Conservation (phyloP, 2,113 vertebrate species). For the Raja brachyura region DNA sequence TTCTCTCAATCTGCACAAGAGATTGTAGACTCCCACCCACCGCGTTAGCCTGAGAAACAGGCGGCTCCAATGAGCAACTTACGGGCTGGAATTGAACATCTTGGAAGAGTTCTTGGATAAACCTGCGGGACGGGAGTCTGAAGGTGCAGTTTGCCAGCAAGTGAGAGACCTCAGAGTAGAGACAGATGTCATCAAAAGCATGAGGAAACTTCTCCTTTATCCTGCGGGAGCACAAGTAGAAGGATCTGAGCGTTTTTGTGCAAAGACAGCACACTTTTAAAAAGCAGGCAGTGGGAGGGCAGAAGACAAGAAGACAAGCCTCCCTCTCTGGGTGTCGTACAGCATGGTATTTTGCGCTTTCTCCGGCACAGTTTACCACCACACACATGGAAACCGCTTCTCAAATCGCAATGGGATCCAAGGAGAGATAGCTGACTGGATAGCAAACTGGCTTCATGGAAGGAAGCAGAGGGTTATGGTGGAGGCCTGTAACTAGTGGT, state of each 20-base stretch:
- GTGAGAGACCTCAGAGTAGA: constrained; percentile 95
- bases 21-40: no score
- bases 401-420: background rate
- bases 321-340: background rate
- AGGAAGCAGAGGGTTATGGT: no score
- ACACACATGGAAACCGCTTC: background rate
- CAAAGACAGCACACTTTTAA: background rate
- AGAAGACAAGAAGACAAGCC: background rate
- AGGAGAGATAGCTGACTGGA: no score
- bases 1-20: no score
- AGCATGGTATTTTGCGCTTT: no score
- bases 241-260: background rate
- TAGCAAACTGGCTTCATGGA: no score
- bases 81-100: constrained; percentile 96
- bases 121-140: constrained; percentile 85
- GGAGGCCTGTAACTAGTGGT: no score
- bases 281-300: background rate
- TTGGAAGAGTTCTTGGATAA: constrained; percentile 97
- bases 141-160: constrained; percentile 89
- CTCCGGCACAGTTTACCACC: background rate
- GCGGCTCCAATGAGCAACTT: constrained; percentile 42
- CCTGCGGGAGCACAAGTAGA: constrained; percentile 52
- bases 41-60: no score
- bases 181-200: constrained; percentile 94
- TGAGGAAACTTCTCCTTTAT: constrained; percentile 98